These are phyloP conservation scores for Colletes collaris DNA, from an alignment of 2,888 invertebrate species.

Conservation along the genomic window DNA sequence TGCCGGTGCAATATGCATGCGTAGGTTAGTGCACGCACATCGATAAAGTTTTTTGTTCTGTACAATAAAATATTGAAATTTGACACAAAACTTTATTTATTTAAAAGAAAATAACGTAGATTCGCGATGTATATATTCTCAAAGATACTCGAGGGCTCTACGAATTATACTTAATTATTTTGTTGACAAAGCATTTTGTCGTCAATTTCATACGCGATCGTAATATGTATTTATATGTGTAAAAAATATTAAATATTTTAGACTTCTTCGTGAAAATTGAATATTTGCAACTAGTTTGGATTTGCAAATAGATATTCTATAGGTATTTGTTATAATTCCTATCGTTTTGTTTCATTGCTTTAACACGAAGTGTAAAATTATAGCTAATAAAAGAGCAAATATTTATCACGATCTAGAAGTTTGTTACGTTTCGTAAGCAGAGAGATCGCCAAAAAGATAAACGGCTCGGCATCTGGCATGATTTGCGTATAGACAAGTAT, in stretches of 20 bases:
- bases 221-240: too few species aligned
- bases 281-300: not conserved
- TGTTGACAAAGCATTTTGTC: too few species aligned
- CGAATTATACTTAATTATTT: not conserved
- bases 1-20: conserved; percentile 13
- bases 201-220: too few species aligned
- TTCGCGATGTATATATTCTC: not conserved
- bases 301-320: not conserved
- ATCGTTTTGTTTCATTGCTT: not conserved
- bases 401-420: not conserved
- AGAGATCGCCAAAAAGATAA: not conserved
- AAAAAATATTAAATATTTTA: not conserved
- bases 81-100: not conserved
- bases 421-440: not conserved
- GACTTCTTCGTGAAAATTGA: not conserved
- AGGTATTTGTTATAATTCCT: not conserved
- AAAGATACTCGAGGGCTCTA: not conserved
- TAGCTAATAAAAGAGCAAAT: not conserved
- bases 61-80: not conserved
- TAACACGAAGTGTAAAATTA: not conserved
- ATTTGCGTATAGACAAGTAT: conserved; percentile 20
- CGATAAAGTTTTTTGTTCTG: conserved; percentile 1
- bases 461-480: not conserved
- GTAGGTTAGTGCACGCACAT: conserved; percentile 8
- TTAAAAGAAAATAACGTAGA: not conserved